Evolutionary conservation across 2,888 invertebrate species (phyloP), one percentile per base, ranked within the genome.

Genomic region (Sesia apiformis): DNA sequence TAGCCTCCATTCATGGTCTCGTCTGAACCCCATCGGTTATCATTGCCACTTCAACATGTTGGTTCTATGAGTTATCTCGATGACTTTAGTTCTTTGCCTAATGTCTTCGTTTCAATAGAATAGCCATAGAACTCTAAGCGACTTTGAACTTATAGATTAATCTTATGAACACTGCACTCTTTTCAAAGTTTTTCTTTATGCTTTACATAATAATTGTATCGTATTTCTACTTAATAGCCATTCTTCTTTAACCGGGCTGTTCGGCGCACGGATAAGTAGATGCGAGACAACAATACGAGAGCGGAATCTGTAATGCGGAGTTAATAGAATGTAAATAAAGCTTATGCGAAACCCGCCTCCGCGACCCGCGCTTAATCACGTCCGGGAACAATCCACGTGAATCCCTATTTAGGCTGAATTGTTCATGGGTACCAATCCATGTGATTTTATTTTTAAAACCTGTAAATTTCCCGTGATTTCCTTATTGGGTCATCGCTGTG

Each of bases 311-410:
- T 57, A 49, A 54, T 55, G 49, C 7, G 8, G 38, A 39, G 38
- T 43, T 53, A 41, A 57, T 57, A 53, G 43, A 58, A 56, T 53
- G 40, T 49, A 56, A 54, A 58, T 56, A 54, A 53, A 56, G 53
- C 40, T 43, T 55, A 41, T 52, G 42, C 50, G 52, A n/a, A 8
- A 46, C 46, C 46, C 46, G 46, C 46, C 23, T 46, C 23, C 5
- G 23, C 46, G 46, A 46, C 4, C 23, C 46, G 46, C 46, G 46
- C 23, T 46, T n/a, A 5, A 46, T 46, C 46, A 8, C 5, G 46
- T n/a, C 4, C 23, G 46, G 8, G 8, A 46, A 46, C 46, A 46
- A 46, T 46, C 46, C 46, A 8, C n/a, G 46, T 4, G 46, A n/a
- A 46, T 46, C 46, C 46, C 46, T 23, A 23, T 8, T 46, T 46